phyloP scores from a whole-genome alignment of 1,140 invertebrate genomes.

The Proctacanthus coquilletti region DNA sequence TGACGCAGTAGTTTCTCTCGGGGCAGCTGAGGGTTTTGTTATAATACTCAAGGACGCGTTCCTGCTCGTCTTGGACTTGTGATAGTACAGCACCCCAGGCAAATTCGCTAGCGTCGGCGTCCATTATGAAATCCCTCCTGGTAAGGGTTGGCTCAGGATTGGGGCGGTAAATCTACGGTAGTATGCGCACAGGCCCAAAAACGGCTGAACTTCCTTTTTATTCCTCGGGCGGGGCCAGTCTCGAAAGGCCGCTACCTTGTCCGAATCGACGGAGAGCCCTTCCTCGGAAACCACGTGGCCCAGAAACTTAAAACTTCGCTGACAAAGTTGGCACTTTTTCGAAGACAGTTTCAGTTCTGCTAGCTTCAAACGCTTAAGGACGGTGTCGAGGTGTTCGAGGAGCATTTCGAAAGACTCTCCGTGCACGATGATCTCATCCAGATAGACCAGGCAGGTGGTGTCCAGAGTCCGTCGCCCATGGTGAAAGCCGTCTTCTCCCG shows the following conservation, averaged over 20 bases:
- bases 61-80: slow-evolving; percentile 10
- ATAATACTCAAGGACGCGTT: slow-evolving; percentile 16
- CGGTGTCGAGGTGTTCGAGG: slow-evolving; percentile 13
- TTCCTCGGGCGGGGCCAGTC: slow-evolving; percentile 16
- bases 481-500: slow-evolving; percentile 31
- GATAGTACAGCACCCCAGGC: slow-evolving; percentile 11
- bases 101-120: slow-evolving; percentile 12
- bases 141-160: slow-evolving; percentile 1
- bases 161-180: slow-evolving; percentile 19
- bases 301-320: slow-evolving; percentile 13
- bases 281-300: slow-evolving; percentile 16
- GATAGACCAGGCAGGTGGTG: slow-evolving; percentile 21
- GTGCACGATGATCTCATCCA: slow-evolving; percentile 30
- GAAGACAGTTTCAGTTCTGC: slow-evolving; percentile 9
- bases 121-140: slow-evolving; percentile 10
- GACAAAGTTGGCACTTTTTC: slow-evolving; percentile 17
- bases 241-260: slow-evolving; percentile 21
- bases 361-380: slow-evolving; percentile 6
- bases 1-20: slow-evolving; percentile 17
- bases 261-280: slow-evolving; percentile 20
- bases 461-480: slow-evolving; percentile 17
- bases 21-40: slow-evolving; percentile 21
- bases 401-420: slow-evolving; percentile 25
- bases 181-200: slow-evolving; percentile 23
- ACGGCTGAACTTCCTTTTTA: slow-evolving; percentile 17